Base-by-base conservation (phyloP, 2,888 invertebrate genomes). In the Drosophila testacea region DNA sequence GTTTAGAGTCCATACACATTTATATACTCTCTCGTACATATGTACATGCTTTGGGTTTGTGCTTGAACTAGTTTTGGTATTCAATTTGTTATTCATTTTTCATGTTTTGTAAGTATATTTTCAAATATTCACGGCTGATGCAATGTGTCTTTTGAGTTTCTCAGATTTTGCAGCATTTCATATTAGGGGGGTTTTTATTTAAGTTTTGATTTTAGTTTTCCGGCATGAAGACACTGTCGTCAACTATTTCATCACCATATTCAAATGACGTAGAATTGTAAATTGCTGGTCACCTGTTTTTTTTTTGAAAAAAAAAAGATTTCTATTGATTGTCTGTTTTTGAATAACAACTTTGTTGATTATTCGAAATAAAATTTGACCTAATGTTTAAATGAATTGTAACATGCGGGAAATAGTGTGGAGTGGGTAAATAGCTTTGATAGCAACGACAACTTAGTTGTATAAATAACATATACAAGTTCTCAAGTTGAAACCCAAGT, bases 21-120 rank as follows among this genome's bases (percentile, higher is more conserved):
- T 34, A 39, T 9, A 11, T 7, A 28, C 47, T n/a, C n/a, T n/a
- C n/a, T n/a, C 39, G 41, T 6, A 52, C 46, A 38, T 10, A 38
- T 27, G 28, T 11, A 39, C 28, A 39, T 34, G 36, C 42, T 41
- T 60, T 57, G 6, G 27, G 22, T 46, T 69, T 77, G 76, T 69
- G 73, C 77, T 74, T 77, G 74, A 78, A 71, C 74, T 74, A 78
- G 74, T 74, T 77, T 63, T 34, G 34, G 13, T 30, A 41, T 47
- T 68, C 34, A 46, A n/a, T 47, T 46, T 32, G 47, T 38, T 64
- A 30, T 54, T 30, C 39, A 39, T 32, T 56, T 32, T 48, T 42
- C 22, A 22, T 22, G 22, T 22, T 22, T 30, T 38, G 1, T 16
- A 11, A 30, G 13, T 36, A n/a, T 44, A 11, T 52, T 44, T 64